Conservation (phyloP, 2,888 invertebrate genomes). For the Limnephilus auricula region DNA sequence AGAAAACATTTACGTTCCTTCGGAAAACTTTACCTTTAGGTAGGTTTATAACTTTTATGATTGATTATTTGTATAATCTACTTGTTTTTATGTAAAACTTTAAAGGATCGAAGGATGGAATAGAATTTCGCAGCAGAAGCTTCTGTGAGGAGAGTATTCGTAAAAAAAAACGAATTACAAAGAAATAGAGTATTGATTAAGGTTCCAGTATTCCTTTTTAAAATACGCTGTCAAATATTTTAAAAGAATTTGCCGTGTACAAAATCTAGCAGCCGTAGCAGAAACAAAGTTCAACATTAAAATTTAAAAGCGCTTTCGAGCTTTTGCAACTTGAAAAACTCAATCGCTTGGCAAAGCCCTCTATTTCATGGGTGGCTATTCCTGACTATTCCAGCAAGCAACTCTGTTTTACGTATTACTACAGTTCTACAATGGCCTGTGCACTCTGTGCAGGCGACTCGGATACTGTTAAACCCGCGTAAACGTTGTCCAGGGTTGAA, state of each 20-base stretch:
- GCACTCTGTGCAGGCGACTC: slow-evolving; percentile 5
- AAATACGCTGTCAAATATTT: neutral
- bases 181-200: neutral
- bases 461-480: neutral
- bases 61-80: too few species aligned
- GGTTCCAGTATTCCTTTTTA: neutral
- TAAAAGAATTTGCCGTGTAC: neutral
- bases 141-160: neutral
- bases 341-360: slow-evolving; percentile 16
- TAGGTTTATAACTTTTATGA: too few species aligned
- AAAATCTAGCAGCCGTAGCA: neutral
- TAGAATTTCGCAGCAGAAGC: neutral
- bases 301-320: neutral
- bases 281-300: neutral
- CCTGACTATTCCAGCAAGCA: slow-evolving; percentile 12
- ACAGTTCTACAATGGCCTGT: slow-evolving; percentile 12
- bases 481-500: neutral
- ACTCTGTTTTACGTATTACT: slow-evolving; percentile 3
- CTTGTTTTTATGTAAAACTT: neutral
- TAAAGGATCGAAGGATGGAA: neutral
- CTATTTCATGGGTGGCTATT: slow-evolving; percentile 22
- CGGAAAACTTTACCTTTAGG: neutral
- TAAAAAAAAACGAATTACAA: neutral
- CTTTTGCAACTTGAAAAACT: neutral
- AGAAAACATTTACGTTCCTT: neutral